phyloP scores from a whole-genome alignment of 2,888 invertebrate genomes.

The Lochmaea crataegi region DNA sequence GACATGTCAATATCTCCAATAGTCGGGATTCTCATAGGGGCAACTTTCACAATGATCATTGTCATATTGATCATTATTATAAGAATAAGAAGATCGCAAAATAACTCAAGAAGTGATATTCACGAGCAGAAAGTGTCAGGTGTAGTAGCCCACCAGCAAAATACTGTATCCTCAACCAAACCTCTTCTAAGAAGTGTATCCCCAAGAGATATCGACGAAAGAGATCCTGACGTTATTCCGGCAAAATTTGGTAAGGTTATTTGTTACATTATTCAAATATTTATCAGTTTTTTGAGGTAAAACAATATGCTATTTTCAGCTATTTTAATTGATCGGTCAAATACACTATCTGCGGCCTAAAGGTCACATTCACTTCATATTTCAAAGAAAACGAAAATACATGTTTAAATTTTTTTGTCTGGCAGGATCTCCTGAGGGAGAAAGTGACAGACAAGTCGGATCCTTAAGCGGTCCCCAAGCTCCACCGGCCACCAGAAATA shows the following conservation, averaged over 20 bases:
- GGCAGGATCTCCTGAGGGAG: conserved; percentile 62
- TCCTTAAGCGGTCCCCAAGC: conserved; percentile 56
- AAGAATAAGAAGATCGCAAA: conserved; percentile 64
- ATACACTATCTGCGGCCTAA: conserved; percentile 16
- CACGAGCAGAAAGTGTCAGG: conserved; percentile 65
- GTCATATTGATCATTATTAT: conserved; percentile 67
- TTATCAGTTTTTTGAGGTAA: background rate
- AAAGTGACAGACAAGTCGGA: conserved; percentile 56
- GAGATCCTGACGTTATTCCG: conserved; percentile 81
- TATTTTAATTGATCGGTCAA: no score
- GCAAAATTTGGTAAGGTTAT: conserved; percentile 68
- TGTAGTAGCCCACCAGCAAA: conserved; percentile 52
- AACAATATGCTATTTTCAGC: background rate
- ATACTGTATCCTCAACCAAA: conserved; percentile 61
- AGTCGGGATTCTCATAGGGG: conserved; percentile 69
- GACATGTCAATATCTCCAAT: conserved; percentile 69
- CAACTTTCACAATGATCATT: conserved; percentile 67
- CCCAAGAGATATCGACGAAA: conserved; percentile 67
- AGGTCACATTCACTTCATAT: background rate
- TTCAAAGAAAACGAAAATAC: conserved; percentile 15
- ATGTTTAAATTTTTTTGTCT: conserved; percentile 45
- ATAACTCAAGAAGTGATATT: conserved; percentile 55
- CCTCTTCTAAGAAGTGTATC: conserved; percentile 62
- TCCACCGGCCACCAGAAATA: conserved; percentile 51
- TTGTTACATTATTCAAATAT: background rate